phyloP scores from a whole-genome alignment of 2,888 invertebrate species.

The Sthenelais limicola region DNA sequence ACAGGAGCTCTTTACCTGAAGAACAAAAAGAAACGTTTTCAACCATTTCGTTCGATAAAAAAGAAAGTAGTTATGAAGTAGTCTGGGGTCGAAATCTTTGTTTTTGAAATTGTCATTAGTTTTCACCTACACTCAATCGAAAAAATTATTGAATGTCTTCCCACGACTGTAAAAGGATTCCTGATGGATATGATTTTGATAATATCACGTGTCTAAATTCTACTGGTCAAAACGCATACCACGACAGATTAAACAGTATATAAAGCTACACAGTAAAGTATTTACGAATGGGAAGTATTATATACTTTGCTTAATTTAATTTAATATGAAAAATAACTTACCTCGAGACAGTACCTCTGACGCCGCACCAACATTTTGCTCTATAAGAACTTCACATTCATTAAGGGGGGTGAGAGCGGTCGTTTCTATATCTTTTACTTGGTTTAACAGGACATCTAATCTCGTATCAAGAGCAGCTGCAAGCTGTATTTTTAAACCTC shows the following conservation, averaged over 20 bases:
- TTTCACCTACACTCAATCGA: too few species aligned
- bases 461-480: slow-evolving; percentile 56
- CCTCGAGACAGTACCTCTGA: slow-evolving; percentile 63
- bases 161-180: too few species aligned
- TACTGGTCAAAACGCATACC: too few species aligned
- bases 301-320: neutral
- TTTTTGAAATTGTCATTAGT: neutral
- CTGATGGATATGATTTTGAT: too few species aligned
- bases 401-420: slow-evolving; percentile 59
- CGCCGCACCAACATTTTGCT: slow-evolving; percentile 58
- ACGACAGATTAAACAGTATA: too few species aligned
- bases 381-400: slow-evolving; percentile 63
- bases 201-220: too few species aligned
- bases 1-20: slow-evolving; percentile 41
- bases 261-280: too few species aligned
- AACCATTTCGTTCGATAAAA: too few species aligned
- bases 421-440: slow-evolving; percentile 58
- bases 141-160: too few species aligned
- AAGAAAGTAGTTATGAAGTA: neutral
- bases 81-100: neutral
- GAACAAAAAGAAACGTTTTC: neutral
- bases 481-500: slow-evolving; percentile 54
- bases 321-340: slow-evolving; percentile 40
- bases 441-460: slow-evolving; percentile 54
- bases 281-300: too few species aligned